Percentiles rank a stretch among this genome's conserved stretches.
Evolutionary conservation across 2,888 invertebrate species (phyloP).

Genomic region (Thalpophila matura): DNA sequence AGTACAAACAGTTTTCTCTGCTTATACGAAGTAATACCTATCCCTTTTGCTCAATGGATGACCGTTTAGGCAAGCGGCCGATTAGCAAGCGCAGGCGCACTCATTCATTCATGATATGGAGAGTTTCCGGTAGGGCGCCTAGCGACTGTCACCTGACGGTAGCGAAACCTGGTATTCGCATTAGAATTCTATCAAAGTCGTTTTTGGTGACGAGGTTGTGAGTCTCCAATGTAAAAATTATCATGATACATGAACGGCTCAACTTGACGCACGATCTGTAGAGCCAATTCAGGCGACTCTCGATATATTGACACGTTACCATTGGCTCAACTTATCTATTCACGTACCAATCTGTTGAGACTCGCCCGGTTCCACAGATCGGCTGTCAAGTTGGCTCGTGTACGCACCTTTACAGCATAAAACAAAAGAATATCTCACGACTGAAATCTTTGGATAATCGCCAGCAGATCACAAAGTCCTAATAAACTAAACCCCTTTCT

Average conservation of each 20-base stretch:
- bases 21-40: conserved; percentile 1
- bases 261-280: no score
- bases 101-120: conserved; percentile 43
- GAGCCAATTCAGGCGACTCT: no score
- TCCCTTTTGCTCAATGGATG: conserved; percentile 39
- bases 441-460: not conserved
- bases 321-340: no score
- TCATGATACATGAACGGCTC: no score
- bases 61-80: conserved; percentile 28
- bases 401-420: no score
- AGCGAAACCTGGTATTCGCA: conserved; percentile 30
- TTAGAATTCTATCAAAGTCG: not conserved
- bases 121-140: conserved; percentile 46
- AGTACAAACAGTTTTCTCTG: conserved; percentile 29
- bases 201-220: not conserved
- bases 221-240: no score
- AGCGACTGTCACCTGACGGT: conserved; percentile 37
- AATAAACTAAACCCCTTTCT: not conserved
- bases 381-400: no score
- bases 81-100: conserved; percentile 51
- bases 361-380: no score
- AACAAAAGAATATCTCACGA: not conserved
- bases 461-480: not conserved
- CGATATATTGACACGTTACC: no score
- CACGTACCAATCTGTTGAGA: no score